These are phyloP conservation scores for Nephila pilipes DNA, from an alignment of 1,140 invertebrate species.

Conservation along the genomic window DNA sequence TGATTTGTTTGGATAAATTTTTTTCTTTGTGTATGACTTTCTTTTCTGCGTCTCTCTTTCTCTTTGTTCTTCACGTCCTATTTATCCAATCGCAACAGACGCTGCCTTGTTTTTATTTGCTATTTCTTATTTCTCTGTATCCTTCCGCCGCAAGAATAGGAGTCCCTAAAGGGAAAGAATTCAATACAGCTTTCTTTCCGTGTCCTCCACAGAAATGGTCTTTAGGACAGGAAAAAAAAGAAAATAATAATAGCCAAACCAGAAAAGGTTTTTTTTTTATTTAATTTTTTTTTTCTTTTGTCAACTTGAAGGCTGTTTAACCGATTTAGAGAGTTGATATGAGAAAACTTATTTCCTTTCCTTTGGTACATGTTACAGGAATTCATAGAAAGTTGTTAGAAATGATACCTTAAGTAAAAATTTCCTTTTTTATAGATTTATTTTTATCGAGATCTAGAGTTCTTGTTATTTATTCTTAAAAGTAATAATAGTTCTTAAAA, in stretches of 20 bases:
- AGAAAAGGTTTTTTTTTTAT: neutral
- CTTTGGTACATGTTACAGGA: no score
- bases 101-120: neutral
- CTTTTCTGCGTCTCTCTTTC: neutral
- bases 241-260: neutral
- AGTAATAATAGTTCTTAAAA: no score
- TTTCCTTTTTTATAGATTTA: no score
- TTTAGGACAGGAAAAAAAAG: neutral
- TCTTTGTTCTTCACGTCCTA: neutral
- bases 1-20: neutral
- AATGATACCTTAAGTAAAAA: no score
- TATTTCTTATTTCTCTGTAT: neutral
- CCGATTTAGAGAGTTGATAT: neutral
- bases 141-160: slow-evolving; percentile 1
- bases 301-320: neutral
- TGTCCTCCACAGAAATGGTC: neutral
- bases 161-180: neutral
- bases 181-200: neutral
- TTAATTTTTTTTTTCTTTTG: neutral
- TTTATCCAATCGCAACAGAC: neutral
- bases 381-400: no score
- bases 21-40: slow-evolving; percentile 3
- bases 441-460: no score
- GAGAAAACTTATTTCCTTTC: no score
- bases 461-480: no score